These are phyloP conservation scores for Solen grandis DNA, from an alignment of 1,140 invertebrate genomes.

Conservation along the genomic window DNA sequence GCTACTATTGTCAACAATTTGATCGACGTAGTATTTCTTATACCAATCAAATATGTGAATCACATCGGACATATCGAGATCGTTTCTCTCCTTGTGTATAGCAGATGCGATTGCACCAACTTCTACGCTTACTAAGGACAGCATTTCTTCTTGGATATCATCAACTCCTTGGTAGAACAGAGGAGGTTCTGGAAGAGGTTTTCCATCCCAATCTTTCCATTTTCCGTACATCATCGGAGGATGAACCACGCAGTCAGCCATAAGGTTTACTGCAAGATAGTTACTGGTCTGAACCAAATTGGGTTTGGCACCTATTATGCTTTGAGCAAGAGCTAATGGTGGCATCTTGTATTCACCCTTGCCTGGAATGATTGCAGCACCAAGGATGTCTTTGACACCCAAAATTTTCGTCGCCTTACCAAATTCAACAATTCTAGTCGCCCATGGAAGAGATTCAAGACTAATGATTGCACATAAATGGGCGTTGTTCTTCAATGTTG, in stretches of 20 bases:
- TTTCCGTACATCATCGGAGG: constrained; percentile 69
- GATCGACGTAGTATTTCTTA: constrained; percentile 58
- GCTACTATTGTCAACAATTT: constrained; percentile 60
- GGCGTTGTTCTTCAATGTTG: constrained; percentile 57
- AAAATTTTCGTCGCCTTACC: constrained; percentile 64
- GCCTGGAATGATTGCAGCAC: constrained; percentile 54
- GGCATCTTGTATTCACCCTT: constrained; percentile 49
- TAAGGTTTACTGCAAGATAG: constrained; percentile 65
- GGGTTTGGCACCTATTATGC: constrained; percentile 61
- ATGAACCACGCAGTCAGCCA: constrained; percentile 64
- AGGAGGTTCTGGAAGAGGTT: constrained; percentile 52
- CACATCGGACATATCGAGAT: constrained; percentile 61
- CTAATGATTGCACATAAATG: constrained; percentile 60
- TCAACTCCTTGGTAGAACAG: constrained; percentile 72
- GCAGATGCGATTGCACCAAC: constrained; percentile 57
- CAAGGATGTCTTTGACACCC: constrained; percentile 62
- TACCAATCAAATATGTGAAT: constrained; percentile 69
- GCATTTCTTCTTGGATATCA: constrained; percentile 56
- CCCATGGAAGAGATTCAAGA: constrained; percentile 69
- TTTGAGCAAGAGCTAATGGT: constrained; percentile 57
- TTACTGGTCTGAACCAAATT: constrained; percentile 51
- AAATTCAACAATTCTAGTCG: constrained; percentile 64
- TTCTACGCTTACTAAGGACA: constrained; percentile 65
- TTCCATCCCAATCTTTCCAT: too few species aligned
- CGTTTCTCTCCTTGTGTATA: constrained; percentile 45